Base-by-base conservation (phyloP, 2,888 invertebrate genomes). In the Melipona bicolor region DNA sequence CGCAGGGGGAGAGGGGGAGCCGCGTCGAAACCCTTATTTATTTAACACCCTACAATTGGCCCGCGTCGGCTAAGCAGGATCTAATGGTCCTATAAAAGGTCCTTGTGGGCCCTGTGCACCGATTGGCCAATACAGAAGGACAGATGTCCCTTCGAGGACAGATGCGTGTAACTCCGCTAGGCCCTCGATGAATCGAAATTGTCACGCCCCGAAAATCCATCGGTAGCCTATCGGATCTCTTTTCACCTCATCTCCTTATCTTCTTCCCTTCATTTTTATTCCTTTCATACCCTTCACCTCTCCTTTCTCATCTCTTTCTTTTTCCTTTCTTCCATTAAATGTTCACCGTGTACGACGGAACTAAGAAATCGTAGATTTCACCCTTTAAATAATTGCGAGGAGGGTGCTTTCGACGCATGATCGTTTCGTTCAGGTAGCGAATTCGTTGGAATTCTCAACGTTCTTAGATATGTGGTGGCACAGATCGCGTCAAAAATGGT, bases 21-120 rank as follows among this genome's bases (percentile, higher is more conserved):
- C 50, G 88, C 76, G 21, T 86, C 83, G 88, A 87, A 90, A 90
- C 93, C 93, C 93, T 94, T 94, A 94, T 94, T 94, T 94, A 93
- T 94, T 94, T 93, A 94, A 92, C 93, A 94, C 92, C 92, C 93
- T 94, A 92, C 93, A 94, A 94, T 94, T 94, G 94, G 94, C 90
- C 91, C 90, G 91, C 87, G 88, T 89, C 87, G 88, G 85, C 92
- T 94, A 94, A 94, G 93, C 94, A 94, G 93, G 93, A 94, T 94
- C 94, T 94, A 94, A 94, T 94, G 92, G 94, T 91, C 91, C 92
- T 93, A 93, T 94, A 94, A 94, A 94, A 92, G 92, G 92, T 93
- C 91, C 91, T 92, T 88, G 90, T 88, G 85, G 85, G 77, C 89
- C 82, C 88, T 83, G 88, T 74, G 59, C 87, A 80, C 83, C 88